Evolutionary conservation across 2,113 vertebrate genomes (phyloP).

Genomic region (Sakesphorus luctuosus): DNA sequence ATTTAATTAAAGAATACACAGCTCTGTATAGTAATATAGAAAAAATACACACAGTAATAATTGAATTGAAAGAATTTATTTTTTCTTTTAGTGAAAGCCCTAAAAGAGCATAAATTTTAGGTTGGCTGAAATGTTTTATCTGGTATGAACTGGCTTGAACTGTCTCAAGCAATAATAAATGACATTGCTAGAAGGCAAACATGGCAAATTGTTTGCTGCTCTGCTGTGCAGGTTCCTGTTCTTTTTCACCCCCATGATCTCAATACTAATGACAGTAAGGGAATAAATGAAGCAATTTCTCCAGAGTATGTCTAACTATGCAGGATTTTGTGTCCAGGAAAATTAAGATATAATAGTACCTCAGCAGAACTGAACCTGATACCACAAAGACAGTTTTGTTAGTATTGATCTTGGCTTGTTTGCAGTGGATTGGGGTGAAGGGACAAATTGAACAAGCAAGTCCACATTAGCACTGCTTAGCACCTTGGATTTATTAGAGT

Average conservation of each 20-base stretch:
- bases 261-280: conserved; percentile 34
- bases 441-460: conserved; percentile 27
- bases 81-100: neutral
- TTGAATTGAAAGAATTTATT: neutral
- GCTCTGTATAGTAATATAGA: neutral
- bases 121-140: conserved; percentile 6
- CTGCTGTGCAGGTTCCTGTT: neutral
- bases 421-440: conserved; percentile 7
- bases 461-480: neutral
- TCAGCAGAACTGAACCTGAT: conserved; percentile 28
- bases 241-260: neutral
- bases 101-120: conserved; percentile 8
- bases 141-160: neutral
- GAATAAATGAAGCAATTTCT: conserved; percentile 47
- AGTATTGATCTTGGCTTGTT: conserved; percentile 52
- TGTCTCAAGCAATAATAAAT: conserved; percentile 30
- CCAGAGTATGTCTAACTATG: conserved; percentile 39
- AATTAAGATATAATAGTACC: conserved; percentile 30
- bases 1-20: conserved; percentile 23
- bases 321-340: conserved; percentile 64
- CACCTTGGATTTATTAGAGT: conserved; percentile 40
- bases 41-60: neutral
- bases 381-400: conserved; percentile 40
- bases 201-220: neutral
- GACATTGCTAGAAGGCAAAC: conserved; percentile 6